Percentiles rank a stretch among this genome's conserved stretches.
Conservation (phyloP, 2,797 vertebrate species). For the Psittacula derbiana region DNA sequence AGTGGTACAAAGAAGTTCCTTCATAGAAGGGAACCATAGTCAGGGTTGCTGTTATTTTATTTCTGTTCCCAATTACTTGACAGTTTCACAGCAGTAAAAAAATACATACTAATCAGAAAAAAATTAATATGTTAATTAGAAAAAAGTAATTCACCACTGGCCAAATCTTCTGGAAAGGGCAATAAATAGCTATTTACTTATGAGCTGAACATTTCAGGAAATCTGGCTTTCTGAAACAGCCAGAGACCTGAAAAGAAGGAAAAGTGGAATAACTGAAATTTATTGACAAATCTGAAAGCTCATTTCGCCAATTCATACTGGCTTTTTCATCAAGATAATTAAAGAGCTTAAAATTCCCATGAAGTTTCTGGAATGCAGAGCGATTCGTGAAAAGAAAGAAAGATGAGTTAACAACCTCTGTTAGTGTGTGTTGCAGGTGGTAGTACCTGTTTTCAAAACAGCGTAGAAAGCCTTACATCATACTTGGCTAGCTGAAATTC, state of each 20-base stretch:
- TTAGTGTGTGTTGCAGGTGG: neutral
- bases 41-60: neutral
- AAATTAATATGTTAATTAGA: constrained; percentile 13
- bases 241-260: neutral
- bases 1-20: neutral
- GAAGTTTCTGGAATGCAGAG: neutral
- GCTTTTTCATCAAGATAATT: neutral
- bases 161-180: neutral
- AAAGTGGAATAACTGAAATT: neutral
- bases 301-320: neutral
- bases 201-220: neutral
- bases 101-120: neutral
- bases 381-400: neutral
- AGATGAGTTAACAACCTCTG: neutral
- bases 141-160: neutral
- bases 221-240: neutral
- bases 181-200: neutral
- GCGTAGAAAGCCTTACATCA: neutral
- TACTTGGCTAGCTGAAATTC: neutral
- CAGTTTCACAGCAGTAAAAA: neutral
- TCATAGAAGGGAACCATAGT: neutral
- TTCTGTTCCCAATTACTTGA: neutral
- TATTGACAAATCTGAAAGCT: neutral
- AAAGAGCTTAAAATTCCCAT: neutral
- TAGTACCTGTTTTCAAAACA: neutral